Evolutionary conservation across 2,888 invertebrate genomes (phyloP), one percentile per base, ranked within the genome.

Genomic region (Lasiommata megera): DNA sequence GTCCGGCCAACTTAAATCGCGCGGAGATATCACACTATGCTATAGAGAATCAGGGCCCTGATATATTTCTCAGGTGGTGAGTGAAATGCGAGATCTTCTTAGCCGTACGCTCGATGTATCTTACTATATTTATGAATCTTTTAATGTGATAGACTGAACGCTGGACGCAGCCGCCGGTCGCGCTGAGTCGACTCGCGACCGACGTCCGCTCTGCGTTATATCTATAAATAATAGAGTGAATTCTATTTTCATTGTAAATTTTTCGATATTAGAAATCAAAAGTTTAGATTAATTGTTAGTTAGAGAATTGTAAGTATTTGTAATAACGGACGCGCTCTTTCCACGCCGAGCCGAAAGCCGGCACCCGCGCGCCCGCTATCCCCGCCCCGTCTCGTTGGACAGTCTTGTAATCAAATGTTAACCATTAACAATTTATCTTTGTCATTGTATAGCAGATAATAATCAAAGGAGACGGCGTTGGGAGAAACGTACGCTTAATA

Each of bases 161-260:
- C 54, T 54, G 52, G 58, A 58, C 36, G 81, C 85, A 60, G 78
- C 73, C 81, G 87, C 78, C 88, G 86, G 81, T 82, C 84, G 84
- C 78, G 72, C 74, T 56, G 77, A 78, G 80, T 80, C 81, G 79
- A 82, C 80, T 81, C 76, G 71, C 88, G 86, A 81, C 81, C 85
- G 88, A 77, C 85, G 84, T 76, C 74, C 69, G 84, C 73, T 67
- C 73, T 68, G 80, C 78, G 79, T 76, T 69, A 76, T 80, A 82
- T 34, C 34, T 34, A 34, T 82, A 85, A 89, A 87, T 87, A 89
- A 87, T 89, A 90, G 89, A 89, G 76, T 88, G 81, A 88, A 89
- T 80, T 89, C 89, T 89, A 89, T 90, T 89, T 89, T 89, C 86
- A 88, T 80, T 90, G 89, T 89, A 88, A 84, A 87, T 85, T 88